Evolutionary conservation across 2,888 invertebrate genomes (phyloP), one percentile per base, ranked within the genome.

Genomic region (Heliconius cydno): DNA sequence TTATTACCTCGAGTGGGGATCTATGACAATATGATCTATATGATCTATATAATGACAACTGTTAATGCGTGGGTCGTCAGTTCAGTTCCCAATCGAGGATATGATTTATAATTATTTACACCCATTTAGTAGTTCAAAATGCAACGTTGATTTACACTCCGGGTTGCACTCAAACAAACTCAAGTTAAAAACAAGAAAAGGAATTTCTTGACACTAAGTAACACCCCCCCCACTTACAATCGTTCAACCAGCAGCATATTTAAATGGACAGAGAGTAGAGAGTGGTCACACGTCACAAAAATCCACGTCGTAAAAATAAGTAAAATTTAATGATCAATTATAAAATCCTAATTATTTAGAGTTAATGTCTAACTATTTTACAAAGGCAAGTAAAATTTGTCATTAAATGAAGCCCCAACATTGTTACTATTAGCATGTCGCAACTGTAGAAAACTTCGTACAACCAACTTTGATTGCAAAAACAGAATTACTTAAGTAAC

Each of bases 401-500:
- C 67, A 28, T 13, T 65, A 66, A 78, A 78, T 71, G 75, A 80
- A 78, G 78, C 76, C 38, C 66, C 77, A 7, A 7, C 19, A 72
- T 80, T 80, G 76, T 80, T 78, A 80, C 41, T 34, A 72, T 75
- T 70, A 38, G 75, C 78, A 72, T 80, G 78, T 76, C 66, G 80
- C 80, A 52, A 77, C 80, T 80, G 57, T 63, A 71, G 73, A 5
- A 80, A 80, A 80, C 71, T 80, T 80, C 67, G 30, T 75, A 74
- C 57, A 78, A 75, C 57, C 78, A 78, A 74, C 67, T 71, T 80
- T 78, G 57, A 76, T 76, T 76, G 67, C 76, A 76, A 76, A 76
- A 67, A 76, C 52, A 52, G 67, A 28, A 66, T 41, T 30, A 38
- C 63, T 74, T 30, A 65, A 46, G 41, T 19, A 41, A 65, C 65